phyloP scores from a whole-genome alignment of 2,113 vertebrate genomes.

The Tupaia chinensis region DNA sequence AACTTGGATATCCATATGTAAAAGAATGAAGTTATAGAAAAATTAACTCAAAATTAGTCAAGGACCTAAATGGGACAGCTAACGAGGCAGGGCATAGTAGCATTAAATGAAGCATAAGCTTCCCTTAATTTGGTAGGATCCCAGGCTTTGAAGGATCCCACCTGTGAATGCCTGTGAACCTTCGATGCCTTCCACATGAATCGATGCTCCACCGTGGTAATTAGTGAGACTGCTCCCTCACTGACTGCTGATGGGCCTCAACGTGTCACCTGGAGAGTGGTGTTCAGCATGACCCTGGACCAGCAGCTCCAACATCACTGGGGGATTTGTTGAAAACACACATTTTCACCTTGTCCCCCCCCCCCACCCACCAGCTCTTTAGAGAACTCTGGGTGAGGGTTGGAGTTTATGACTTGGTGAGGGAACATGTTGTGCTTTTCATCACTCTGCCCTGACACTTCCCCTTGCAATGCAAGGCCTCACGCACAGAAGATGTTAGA shows the following conservation, averaged over 20 bases:
- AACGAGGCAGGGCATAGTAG: neutral
- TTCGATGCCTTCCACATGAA: neutral
- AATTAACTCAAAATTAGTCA: neutral
- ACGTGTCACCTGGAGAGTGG: accelerated
- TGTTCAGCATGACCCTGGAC: neutral
- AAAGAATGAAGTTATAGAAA: neutral
- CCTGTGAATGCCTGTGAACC: neutral
- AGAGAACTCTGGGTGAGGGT: neutral
- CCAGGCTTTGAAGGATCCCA: neutral
- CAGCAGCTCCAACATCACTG: neutral
- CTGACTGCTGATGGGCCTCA: neutral
- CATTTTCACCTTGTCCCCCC: neutral
- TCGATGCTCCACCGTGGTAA: accelerated
- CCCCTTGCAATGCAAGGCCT: neutral
- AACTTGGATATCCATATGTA: neutral
- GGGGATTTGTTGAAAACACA: neutral
- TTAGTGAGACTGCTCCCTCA: neutral
- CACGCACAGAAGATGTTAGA: neutral
- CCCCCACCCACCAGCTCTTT: neutral
- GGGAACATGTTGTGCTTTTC: neutral
- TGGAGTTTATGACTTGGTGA: neutral
- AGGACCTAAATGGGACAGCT: neutral
- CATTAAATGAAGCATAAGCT: neutral
- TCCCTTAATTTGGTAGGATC: neutral
- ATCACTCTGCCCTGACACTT: neutral